Evolutionary conservation across 1,140 invertebrate genomes (phyloP).

Genomic region (Thalassaphorura encarpata): DNA sequence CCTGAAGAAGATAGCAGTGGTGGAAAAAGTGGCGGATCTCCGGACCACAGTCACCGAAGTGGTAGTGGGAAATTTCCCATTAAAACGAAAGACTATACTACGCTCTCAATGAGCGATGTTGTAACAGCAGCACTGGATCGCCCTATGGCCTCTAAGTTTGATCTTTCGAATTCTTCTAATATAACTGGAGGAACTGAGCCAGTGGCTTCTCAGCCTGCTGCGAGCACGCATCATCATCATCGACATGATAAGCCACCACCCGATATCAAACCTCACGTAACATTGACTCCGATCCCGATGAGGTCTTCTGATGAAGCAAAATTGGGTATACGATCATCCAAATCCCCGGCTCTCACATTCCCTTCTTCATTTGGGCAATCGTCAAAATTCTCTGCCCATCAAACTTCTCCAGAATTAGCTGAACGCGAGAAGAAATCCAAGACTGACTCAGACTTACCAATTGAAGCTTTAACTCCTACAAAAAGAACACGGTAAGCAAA

Average conservation of each 20-base stretch:
- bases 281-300: constrained; percentile 24
- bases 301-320: constrained; percentile 7
- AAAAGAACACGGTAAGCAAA: too few species aligned
- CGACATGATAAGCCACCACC: constrained; percentile 25
- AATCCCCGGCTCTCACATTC: constrained; percentile 9
- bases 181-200: constrained; percentile 4
- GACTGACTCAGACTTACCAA: too few species aligned
- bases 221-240: too few species aligned
- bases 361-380: constrained; percentile 13
- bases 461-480: too few species aligned
- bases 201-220: constrained; percentile 3
- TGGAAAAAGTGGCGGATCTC: not conserved
- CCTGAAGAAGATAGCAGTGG: not conserved
- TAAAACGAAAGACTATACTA: constrained; percentile 19
- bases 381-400: too few species aligned
- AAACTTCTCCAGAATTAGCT: too few species aligned
- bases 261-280: constrained; percentile 31
- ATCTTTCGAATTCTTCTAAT: constrained; percentile 7
- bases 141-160: constrained; percentile 24
- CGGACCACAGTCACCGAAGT: not conserved
- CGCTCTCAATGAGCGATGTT: constrained; percentile 27
- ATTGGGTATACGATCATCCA: constrained; percentile 2
- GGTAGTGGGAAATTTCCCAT: not conserved
- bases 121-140: constrained; percentile 24
- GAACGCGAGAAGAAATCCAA: too few species aligned